Conservation (phyloP, 2,888 invertebrate species). For the Drosophila longiperda region DNA sequence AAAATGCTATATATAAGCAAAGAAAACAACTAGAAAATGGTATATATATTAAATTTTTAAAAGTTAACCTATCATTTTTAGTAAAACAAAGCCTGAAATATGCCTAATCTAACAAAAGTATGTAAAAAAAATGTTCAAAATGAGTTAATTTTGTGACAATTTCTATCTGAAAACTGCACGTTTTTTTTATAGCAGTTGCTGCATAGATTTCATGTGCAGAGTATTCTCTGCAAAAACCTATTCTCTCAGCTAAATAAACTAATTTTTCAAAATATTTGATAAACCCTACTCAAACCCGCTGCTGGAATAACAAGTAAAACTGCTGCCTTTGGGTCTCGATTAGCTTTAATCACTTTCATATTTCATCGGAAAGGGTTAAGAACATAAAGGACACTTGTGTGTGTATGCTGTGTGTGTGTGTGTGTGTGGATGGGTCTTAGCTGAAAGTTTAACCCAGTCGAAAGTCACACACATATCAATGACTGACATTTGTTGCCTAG, state of each 20-base stretch:
- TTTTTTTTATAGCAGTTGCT: not conserved
- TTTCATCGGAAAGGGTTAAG: constrained; percentile 31
- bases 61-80: too few species aligned
- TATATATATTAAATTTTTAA: not conserved
- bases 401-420: not conserved
- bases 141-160: not conserved
- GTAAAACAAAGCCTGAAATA: not conserved
- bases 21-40: not conserved
- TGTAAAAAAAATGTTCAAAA: not conserved
- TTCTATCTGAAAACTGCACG: not conserved
- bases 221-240: not conserved
- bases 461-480: constrained; percentile 40
- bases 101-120: not conserved
- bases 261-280: constrained; percentile 19
- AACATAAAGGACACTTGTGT: constrained; percentile 27
- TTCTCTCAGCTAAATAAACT: constrained; percentile 14
- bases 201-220: not conserved
- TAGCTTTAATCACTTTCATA: constrained; percentile 41
- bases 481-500: constrained; percentile 62
- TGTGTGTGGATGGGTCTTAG: constrained; percentile 15
- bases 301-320: constrained; percentile 11
- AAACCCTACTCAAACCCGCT: not conserved
- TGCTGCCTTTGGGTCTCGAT: constrained; percentile 10
- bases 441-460: constrained; percentile 56
- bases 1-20: not conserved